A percentile compares a stretch with the other conserved stretches of the same genome.
phyloP scores from a whole-genome alignment of 1,140 invertebrate species.

The Glossosoma conforme region DNA sequence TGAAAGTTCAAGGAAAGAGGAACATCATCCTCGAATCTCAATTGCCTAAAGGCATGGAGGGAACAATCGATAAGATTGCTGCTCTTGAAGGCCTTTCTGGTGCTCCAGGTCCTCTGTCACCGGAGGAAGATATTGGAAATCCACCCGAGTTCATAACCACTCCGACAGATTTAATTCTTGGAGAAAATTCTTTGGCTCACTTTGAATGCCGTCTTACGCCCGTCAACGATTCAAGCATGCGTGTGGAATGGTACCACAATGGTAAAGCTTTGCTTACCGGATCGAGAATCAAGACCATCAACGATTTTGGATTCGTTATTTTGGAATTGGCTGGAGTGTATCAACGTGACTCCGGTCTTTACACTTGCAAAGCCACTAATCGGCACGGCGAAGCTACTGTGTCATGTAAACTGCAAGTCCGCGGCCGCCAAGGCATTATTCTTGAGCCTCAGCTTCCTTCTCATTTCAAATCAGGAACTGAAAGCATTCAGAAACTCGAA shows the following conservation, averaged over 20 bases:
- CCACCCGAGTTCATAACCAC: constrained; percentile 90
- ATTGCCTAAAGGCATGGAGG: constrained; percentile 87
- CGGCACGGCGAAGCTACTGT: constrained; percentile 85
- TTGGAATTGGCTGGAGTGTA: constrained; percentile 86
- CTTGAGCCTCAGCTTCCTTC: constrained; percentile 85
- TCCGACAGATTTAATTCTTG: constrained; percentile 75
- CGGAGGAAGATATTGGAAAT: constrained; percentile 80
- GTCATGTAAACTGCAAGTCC: constrained; percentile 78
- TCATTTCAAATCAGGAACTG: constrained; percentile 80
- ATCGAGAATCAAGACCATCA: constrained; percentile 85
- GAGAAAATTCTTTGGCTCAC: constrained; percentile 86
- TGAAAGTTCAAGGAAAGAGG: constrained; percentile 87
- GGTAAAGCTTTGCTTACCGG: constrained; percentile 84
- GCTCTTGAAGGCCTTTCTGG: constrained; percentile 83
- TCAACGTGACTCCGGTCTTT: constrained; percentile 80
- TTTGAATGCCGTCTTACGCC: constrained; percentile 88
- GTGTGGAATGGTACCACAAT: constrained; percentile 96
- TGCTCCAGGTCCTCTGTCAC: constrained; percentile 53
- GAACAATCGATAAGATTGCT: constrained; percentile 89
- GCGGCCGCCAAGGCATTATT: constrained; percentile 80
- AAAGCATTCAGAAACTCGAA: constrained; percentile 86
- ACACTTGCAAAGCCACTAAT: constrained; percentile 89
- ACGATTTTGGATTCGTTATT: constrained; percentile 92
- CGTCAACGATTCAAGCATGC: constrained; percentile 87
- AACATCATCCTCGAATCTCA: constrained; percentile 90